A percentile compares a stretch with the other conserved stretches of the same genome.
Evolutionary conservation across 1,140 invertebrate genomes (phyloP).

Genomic region (Drosophila setifemur): DNA sequence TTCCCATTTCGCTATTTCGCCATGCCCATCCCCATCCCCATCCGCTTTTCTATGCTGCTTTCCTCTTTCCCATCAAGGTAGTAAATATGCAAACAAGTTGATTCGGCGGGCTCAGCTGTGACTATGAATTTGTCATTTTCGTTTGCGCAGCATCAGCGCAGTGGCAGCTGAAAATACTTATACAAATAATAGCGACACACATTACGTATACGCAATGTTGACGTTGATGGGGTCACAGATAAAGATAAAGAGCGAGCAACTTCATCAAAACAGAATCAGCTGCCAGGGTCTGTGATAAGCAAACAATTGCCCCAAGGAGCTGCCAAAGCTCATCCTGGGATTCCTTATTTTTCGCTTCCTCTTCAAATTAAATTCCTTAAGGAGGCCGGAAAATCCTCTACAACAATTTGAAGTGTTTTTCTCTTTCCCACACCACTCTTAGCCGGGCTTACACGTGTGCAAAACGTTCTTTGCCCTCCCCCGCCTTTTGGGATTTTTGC

Average conservation of each 20-base stretch:
- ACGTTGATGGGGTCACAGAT: constrained; percentile 22
- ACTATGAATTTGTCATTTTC: constrained; percentile 79
- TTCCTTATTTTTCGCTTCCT: not conserved
- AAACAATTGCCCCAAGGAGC: constrained; percentile 47
- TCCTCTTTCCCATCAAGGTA: constrained; percentile 27
- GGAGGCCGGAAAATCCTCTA: not conserved
- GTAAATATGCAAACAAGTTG: constrained; percentile 74
- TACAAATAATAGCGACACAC: constrained; percentile 49
- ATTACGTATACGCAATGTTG: constrained; percentile 64
- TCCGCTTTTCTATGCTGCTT: not conserved
- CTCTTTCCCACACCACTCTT: not conserved
- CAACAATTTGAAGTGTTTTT: not conserved
- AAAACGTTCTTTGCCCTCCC: constrained; percentile 34
- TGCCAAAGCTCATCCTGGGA: constrained; percentile 7
- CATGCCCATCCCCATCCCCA: no score
- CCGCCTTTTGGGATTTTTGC: not conserved
- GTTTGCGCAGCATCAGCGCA: constrained; percentile 14
- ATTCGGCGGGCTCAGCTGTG: constrained; percentile 47
- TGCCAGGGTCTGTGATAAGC: constrained; percentile 55
- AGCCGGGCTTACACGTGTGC: constrained; percentile 62
- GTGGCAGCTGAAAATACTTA: constrained; percentile 29
- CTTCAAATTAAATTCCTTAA: constrained; percentile 57
- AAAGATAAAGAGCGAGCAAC: constrained; percentile 42
- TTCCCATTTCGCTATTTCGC: no score
- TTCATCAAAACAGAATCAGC: constrained; percentile 76